Evolutionary conservation across 2,888 invertebrate species (phyloP), one percentile per base, ranked within the genome.

Genomic region (Apodemia mormo): DNA sequence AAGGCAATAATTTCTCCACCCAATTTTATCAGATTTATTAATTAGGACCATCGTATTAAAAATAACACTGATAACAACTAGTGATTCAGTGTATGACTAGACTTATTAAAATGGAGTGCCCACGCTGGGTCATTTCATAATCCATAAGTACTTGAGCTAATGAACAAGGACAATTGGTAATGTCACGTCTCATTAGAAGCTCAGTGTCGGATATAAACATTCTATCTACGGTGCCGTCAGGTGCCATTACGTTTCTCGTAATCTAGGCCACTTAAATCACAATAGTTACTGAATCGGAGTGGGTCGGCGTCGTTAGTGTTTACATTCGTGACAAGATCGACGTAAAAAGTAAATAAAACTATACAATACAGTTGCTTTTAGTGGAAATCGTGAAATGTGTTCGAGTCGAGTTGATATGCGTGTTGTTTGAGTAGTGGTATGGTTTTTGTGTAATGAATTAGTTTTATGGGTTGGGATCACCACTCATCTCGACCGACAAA

Each of bases 221-320:
- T 71, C 72, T 68, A 70, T 66, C 68, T 22, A 69, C 65, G 52
- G 14, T 67, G n/a, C 22, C 30, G 73, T 72, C 72, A 74, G 72
- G 72, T 76, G 73, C 56, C 67, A 73, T 72, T 76, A 33, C 14
- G 64, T 64, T 64, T n/a, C n/a, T 14, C 14, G 33, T 33, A 64
- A 64, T 64, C 14, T 64, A n/a, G 30, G 33, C 33, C 61, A 64
- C 37, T 64, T 33, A 33, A 37, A 64, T 64, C 61, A 64, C 61
- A 64, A 64, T 64, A 64, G 70, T 71, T 71, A 70, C 70, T 70
- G 65, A 72, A 73, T 69, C 64, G 68, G 75, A 76, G 74, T 72
- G 75, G 76, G 77, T 76, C 76, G 76, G 71, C 74, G 66, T 72
- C 71, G 70, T 74, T 75, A 71, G 70, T 73, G 74, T 72, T 72